Evolutionary conservation across 2,797 vertebrate species (phyloP), one percentile per base, ranked within the genome.

Genomic region (Cyprinella venusta): DNA sequence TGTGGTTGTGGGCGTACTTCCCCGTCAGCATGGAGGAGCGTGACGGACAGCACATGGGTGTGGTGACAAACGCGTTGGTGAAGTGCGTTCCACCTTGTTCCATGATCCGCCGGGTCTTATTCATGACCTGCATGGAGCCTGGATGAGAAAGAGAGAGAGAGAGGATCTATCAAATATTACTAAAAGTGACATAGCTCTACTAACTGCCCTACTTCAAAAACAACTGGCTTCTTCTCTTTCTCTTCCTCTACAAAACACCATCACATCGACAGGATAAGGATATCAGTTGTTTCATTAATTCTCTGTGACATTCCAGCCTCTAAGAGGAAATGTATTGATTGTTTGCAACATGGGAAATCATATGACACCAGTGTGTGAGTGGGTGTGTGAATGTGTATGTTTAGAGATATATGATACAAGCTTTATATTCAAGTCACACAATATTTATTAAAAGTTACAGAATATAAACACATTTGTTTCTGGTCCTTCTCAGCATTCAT

Each of bases 1-100:
- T 98, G 94, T 99, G 98, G 90, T 99, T 99, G 93, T 99, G 97
- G 19, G 97, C 97, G 0, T 99, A 99, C 91, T 98, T 99, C 61
- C 96, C 96, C 0, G 96, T 97, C 76, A 97, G 94, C 90, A 97
- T 94, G 79, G 96, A 97, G 82, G 94, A 96, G 48, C 95, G 93
- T 0, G 93, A 96, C 0, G 95, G 93, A 84, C 96, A 97, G 90
- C 96, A 97, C 96, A 96, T 97, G 77, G 96, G 96, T 0, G 96
- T 97, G 40, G 96, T 96, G 87, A 96, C 96, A 15, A 97, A 96
- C 72, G 96, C 96, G 16, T 96, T 96, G 91, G 96, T 88, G 89
- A 96, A 96, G 87, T 95, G 96, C 5, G 95, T 95, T 6, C 96
- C 96, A 61, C 96, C 96, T 0, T 89, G 88, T 67, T 90, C 89